A percentile compares a stretch with the other conserved stretches of the same genome.
Evolutionary conservation across 2,888 invertebrate genomes (phyloP).

Genomic region (Hofmannophila pseudospretella): DNA sequence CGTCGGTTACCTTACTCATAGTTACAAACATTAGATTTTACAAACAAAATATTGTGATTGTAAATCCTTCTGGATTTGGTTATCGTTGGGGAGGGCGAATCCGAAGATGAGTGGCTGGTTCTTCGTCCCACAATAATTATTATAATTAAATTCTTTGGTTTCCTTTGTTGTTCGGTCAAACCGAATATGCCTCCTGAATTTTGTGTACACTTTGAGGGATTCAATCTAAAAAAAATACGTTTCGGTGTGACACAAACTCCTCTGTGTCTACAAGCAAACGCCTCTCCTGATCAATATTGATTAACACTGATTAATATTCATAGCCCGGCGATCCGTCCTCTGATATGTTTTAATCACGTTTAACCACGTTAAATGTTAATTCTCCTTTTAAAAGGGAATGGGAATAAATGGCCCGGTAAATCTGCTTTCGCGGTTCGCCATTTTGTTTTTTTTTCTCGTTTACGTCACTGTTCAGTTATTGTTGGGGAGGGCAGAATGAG

Average conservation of each 20-base stretch:
- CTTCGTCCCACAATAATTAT: too few species aligned
- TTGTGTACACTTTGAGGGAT: too few species aligned
- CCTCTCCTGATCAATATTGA: slow-evolving; percentile 16
- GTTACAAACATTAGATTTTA: too few species aligned
- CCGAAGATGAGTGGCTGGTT: too few species aligned
- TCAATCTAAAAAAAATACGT: background rate
- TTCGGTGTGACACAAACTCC: background rate
- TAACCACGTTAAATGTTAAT: slow-evolving; percentile 26
- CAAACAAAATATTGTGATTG: too few species aligned
- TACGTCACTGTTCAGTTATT: background rate
- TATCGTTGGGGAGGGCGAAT: too few species aligned
- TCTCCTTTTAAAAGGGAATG: slow-evolving; percentile 18
- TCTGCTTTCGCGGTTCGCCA: slow-evolving; percentile 18
- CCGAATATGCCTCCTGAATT: too few species aligned
- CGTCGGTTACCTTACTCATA: too few species aligned
- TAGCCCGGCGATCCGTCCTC: slow-evolving; percentile 13
- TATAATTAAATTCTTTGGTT: too few species aligned
- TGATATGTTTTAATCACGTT: too few species aligned
- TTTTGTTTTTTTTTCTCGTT: slow-evolving; percentile 14
- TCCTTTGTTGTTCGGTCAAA: too few species aligned
- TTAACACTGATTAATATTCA: slow-evolving; percentile 29
- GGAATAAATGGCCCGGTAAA: slow-evolving; percentile 25
- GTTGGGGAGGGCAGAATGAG: slow-evolving; percentile 3
- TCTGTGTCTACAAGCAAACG: slow-evolving; percentile 2
- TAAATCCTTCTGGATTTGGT: too few species aligned